phyloP scores from a whole-genome alignment of 1,140 invertebrate genomes.

The Papilio dardanus region DNA sequence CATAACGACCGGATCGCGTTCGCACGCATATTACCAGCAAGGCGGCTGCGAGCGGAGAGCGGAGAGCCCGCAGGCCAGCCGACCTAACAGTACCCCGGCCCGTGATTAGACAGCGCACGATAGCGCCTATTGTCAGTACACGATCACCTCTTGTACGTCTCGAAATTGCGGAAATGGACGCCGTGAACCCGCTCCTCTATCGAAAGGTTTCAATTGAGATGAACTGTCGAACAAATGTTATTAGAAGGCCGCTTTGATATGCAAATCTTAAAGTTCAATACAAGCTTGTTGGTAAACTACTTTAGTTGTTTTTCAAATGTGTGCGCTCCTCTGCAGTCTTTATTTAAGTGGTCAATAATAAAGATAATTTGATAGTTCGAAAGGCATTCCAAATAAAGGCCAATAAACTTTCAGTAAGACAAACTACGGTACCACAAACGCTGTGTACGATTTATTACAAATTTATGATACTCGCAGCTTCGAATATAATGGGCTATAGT shows the following conservation, averaged over 20 bases:
- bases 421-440: constrained; percentile 8
- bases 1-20: constrained; percentile 72
- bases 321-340: no score
- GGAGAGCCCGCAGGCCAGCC: constrained; percentile 53
- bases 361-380: neutral
- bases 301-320: neutral
- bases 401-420: constrained; percentile 16
- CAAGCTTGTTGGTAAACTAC: neutral
- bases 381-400: neutral
- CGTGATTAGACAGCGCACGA: constrained; percentile 79
- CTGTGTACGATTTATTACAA: constrained; percentile 31
- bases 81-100: constrained; percentile 74
- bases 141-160: constrained; percentile 73
- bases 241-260: constrained; percentile 9
- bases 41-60: constrained; percentile 46
- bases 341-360: neutral
- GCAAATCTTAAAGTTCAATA: constrained; percentile 7
- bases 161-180: constrained; percentile 80
- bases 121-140: constrained; percentile 79
- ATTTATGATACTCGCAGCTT: constrained; percentile 53
- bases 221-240: constrained; percentile 42
- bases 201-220: constrained; percentile 78
- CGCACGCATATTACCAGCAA: constrained; percentile 77
- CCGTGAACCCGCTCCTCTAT: constrained; percentile 68
- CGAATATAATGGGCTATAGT: constrained; percentile 58